Evolutionary conservation across 2,888 invertebrate species (phyloP).

Genomic region (Chymomyza fuscimana): DNA sequence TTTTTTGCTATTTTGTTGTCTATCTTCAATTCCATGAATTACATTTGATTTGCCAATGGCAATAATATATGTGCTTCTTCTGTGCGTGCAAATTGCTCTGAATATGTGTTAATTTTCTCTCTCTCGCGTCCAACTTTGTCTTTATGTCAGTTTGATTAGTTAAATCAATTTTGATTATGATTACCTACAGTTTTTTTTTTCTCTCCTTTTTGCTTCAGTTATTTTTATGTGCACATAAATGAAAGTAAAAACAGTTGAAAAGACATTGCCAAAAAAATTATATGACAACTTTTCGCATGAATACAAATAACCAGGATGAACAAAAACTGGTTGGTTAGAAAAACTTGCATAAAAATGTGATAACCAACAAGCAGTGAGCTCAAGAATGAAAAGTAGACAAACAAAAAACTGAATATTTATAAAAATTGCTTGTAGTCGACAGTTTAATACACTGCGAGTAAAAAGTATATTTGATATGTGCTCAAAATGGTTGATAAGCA

Average conservation of each 20-base stretch:
- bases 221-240: conserved; percentile 6
- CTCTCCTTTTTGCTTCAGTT: conserved; percentile 3
- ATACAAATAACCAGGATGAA: conserved; percentile 53
- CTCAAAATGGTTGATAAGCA: no score
- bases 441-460: not conserved
- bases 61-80: not conserved
- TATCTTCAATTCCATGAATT: conserved; percentile 43
- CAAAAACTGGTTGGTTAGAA: conserved; percentile 5
- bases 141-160: conserved; percentile 62
- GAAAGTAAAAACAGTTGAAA: conserved; percentile 7
- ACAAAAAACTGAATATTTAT: conserved; percentile 36
- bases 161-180: conserved; percentile 66
- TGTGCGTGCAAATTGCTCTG: conserved; percentile 36
- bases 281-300: conserved; percentile 64
- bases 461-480: not conserved
- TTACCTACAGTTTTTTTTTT: conserved; percentile 36
- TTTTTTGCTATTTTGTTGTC: conserved; percentile 18
- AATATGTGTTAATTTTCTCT: conserved; percentile 64
- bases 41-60: conserved; percentile 62
- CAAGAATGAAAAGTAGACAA: conserved; percentile 20
- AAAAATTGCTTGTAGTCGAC: not conserved
- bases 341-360: conserved; percentile 36
- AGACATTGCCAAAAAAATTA: conserved; percentile 10
- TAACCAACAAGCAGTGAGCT: conserved; percentile 46
- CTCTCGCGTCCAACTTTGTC: conserved; percentile 16